Conservation (phyloP, 1,140 invertebrate species). For the Harpegnathos saltator region DNA sequence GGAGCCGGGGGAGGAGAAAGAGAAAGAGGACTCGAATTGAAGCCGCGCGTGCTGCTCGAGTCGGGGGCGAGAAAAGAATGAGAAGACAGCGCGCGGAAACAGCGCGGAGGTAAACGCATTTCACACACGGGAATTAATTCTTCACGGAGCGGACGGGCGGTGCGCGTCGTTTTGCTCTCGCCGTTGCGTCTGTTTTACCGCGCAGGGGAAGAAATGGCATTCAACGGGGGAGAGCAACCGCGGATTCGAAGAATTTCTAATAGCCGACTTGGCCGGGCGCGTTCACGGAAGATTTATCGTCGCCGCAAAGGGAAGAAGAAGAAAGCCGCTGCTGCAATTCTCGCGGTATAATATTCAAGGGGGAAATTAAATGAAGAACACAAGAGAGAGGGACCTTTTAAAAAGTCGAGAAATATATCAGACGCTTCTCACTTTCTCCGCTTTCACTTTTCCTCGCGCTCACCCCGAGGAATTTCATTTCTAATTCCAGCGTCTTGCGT, state of each 20-base stretch:
- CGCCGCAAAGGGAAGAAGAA: constrained; percentile 10
- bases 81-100: neutral
- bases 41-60: no score
- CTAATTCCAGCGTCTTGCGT: neutral
- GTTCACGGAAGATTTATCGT: constrained; percentile 43
- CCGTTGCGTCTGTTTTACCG: neutral
- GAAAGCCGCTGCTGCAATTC: constrained; percentile 28
- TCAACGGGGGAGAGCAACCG: constrained; percentile 9
- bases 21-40: no score
- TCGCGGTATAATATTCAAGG: constrained; percentile 31
- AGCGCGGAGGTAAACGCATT: neutral
- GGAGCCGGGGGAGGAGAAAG: no score
- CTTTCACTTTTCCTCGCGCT: constrained; percentile 25
- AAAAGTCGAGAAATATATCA: constrained; percentile 2
- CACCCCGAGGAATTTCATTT: neutral
- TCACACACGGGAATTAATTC: constrained; percentile 24
- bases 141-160: neutral
- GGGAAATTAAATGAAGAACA: constrained; percentile 47
- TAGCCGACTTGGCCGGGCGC: constrained; percentile 19
- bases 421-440: constrained; percentile 16
- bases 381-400: neutral
- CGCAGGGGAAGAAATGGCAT: constrained; percentile 19
- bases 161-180: constrained; percentile 13
- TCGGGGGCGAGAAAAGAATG: no score
- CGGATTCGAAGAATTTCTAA: constrained; percentile 46